A percentile compares a stretch with the other conserved stretches of the same genome.
Evolutionary conservation across 2,113 vertebrate species (phyloP).

Genomic region (Platysternon megacephalum): DNA sequence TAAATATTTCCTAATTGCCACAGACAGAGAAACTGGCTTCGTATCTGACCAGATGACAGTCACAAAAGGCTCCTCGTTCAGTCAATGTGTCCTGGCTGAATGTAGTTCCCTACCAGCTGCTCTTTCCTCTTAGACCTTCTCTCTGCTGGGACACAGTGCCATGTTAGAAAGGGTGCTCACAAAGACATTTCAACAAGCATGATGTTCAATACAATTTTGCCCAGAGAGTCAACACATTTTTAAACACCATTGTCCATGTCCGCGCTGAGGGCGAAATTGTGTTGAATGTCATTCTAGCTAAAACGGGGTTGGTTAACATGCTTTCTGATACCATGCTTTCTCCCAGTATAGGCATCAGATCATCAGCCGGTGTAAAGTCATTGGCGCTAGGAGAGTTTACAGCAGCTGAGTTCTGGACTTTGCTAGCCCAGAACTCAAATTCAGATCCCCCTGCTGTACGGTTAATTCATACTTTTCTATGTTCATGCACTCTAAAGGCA

Average conservation of each 20-base stretch:
- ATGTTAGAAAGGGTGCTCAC: not conserved
- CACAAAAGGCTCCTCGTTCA: not conserved
- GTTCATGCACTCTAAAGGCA: not conserved
- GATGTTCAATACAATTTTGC: not conserved
- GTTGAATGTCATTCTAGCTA: not conserved
- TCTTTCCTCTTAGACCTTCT: not conserved
- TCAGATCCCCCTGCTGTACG: not conserved
- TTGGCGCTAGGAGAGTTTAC: not conserved
- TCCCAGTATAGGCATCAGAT: not conserved
- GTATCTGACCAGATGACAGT: not conserved
- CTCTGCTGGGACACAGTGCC: accelerated
- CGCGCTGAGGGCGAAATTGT: not conserved
- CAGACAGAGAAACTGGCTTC: not conserved
- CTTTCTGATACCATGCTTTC: not conserved
- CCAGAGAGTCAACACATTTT: not conserved
- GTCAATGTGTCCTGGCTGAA: not conserved
- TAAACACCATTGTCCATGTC: not conserved
- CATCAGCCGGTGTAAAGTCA: not conserved
- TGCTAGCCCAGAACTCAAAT: not conserved
- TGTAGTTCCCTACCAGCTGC: not conserved
- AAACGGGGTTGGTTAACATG: not conserved
- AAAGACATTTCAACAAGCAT: not conserved
- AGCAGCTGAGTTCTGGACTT: not conserved
- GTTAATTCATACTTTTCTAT: not conserved
- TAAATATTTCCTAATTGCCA: slow-evolving; percentile 11